Evolutionary conservation across 2,888 invertebrate species (phyloP), one percentile per base, ranked within the genome.

Genomic region (Tachystola acroxantha): DNA sequence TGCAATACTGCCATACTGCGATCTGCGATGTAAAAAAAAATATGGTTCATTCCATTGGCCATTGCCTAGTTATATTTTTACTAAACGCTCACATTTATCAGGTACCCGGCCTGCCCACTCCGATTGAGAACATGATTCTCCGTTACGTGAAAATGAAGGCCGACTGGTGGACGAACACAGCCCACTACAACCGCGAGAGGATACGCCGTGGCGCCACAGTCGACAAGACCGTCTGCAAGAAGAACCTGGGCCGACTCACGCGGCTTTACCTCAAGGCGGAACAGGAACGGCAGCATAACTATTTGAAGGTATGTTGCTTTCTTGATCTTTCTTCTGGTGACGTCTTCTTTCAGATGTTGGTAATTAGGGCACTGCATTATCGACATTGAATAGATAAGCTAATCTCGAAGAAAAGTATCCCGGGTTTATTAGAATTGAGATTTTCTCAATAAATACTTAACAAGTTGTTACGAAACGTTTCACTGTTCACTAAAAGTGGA

Each of bases 111-210:
- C 87, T 99, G 3, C 99, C 99, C 0, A 99, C 97, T 19, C 99
- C 99, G 0, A 99, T 99, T 46, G 99, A 99, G 86, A 99, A 99
- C 85, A 99, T 99, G 99, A 99, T 99, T 56, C 90, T 99, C 40
- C 92, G 99, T 22, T 99, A 99, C 79, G 99, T 99, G 7, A 99
- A 99, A 80, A 99, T 99, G 94, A 99, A 99, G 74, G 99, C 99
- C 0, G 99, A 99, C 78, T 99, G 99, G 99, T 99, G 99, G 99
- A 99, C 99, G 0, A 99, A 99, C 78, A 99, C 99, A 0, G 99
- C 99, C 0, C 99, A 99, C 76, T 99, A 99, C 81, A 99, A 99
- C 85, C 91, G 99, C 27, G 99, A 99, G 80, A 90, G 99, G 59
- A 99, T 99, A 50, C 92, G 99, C 2, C 92, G 99, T 54, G 99